Evolutionary conservation across 1,140 invertebrate species (phyloP).

Genomic region (Pogonognathellus flavescens): DNA sequence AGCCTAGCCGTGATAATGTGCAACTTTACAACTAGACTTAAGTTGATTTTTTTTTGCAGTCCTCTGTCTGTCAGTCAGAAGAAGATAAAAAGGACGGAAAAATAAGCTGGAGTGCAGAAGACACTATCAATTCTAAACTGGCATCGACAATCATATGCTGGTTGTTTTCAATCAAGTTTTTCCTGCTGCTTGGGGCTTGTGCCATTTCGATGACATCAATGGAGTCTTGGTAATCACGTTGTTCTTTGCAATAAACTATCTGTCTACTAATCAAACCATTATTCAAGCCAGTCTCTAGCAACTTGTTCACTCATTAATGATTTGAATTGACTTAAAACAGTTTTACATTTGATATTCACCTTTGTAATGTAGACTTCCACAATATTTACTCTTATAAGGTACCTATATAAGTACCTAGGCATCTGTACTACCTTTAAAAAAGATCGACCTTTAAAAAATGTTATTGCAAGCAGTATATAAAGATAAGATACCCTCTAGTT

Average conservation of each 20-base stretch:
- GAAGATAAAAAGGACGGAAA: background rate
- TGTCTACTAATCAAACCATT: no score
- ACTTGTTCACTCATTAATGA: background rate
- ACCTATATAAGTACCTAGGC: no score
- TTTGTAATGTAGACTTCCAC: background rate
- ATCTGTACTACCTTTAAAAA: no score
- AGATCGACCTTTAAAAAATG: no score
- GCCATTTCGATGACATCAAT: constrained; percentile 46
- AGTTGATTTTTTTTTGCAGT: background rate
- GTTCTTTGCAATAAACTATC: background rate
- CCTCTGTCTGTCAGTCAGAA: constrained; percentile 1
- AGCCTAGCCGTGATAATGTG: no score
- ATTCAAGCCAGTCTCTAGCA: no score
- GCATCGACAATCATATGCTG: constrained; percentile 36
- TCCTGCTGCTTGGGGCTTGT: constrained; percentile 49
- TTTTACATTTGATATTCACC: background rate
- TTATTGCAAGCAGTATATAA: no score
- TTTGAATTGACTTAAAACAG: background rate
- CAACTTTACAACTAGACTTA: no score
- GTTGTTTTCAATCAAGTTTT: constrained; percentile 54
- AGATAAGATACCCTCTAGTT: no score
- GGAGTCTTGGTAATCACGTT: constrained; percentile 33
- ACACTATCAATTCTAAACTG: constrained; percentile 35
- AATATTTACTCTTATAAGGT: no score
- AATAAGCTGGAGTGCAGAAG: constrained; percentile 5